phyloP scores from a whole-genome alignment of 2,797 vertebrate genomes.

The Notoglanidium macrostoma region DNA sequence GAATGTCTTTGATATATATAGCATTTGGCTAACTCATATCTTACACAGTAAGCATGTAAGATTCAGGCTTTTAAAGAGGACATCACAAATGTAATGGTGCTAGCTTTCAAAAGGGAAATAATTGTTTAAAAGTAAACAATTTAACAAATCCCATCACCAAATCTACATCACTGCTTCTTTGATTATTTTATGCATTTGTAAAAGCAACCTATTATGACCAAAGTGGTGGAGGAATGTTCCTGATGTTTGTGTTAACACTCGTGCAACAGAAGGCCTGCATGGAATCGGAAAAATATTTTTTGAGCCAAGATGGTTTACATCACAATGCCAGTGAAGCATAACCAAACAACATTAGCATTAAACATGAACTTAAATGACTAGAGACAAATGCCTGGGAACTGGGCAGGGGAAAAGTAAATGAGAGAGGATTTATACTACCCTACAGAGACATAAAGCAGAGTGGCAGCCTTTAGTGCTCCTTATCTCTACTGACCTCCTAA shows the following conservation, averaged over 20 bases:
- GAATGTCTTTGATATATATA: not conserved
- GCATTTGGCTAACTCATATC: not conserved
- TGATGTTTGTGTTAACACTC: constrained; percentile 16
- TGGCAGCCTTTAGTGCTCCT: constrained; percentile 56
- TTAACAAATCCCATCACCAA: not conserved
- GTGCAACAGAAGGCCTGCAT: not conserved
- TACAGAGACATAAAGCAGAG: constrained; percentile 61
- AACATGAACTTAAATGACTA: constrained; percentile 47
- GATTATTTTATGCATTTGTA: not conserved
- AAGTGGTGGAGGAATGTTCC: not conserved
- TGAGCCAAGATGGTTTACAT: constrained; percentile 21
- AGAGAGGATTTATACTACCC: constrained; percentile 63
- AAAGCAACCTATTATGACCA: not conserved
- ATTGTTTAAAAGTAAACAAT: not conserved
- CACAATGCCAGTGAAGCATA: constrained; percentile 12
- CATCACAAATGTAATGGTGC: not conserved
- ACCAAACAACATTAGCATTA: constrained; percentile 37
- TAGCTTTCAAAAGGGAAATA: not conserved
- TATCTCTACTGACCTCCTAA: constrained; percentile 54
- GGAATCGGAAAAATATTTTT: constrained; percentile 13
- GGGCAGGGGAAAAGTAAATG: constrained; percentile 40
- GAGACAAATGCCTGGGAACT: constrained; percentile 41
- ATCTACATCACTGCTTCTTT: not conserved
- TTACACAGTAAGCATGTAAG: not conserved
- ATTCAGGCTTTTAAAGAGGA: not conserved